Evolutionary conservation across 2,113 vertebrate species (phyloP).

Genomic region (Astur gentilis): DNA sequence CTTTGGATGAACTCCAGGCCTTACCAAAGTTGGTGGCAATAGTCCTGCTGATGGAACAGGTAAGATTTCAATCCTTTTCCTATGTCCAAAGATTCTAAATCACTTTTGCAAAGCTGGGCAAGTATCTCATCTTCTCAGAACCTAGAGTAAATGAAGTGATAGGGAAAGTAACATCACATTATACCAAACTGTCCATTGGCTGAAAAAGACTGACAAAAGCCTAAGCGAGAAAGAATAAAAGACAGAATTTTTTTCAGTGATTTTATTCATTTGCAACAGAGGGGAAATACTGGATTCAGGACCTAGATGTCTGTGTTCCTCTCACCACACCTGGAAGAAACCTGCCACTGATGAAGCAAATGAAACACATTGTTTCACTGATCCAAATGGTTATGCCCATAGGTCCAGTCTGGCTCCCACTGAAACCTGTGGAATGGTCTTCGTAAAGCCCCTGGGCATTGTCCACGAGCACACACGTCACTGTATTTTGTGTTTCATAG

Average conservation of each 20-base stretch:
- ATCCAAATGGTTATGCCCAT: not conserved
- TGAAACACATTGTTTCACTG: not conserved
- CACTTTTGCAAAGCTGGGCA: not conserved
- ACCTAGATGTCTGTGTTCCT: not conserved
- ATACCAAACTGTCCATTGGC: not conserved
- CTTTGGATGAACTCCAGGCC: not conserved
- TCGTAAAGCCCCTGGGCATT: not conserved
- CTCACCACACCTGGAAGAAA: not conserved
- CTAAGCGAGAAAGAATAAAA: not conserved
- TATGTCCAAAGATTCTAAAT: not conserved
- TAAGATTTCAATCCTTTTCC: not conserved
- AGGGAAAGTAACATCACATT: not conserved
- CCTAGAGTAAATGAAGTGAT: not conserved
- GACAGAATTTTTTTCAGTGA: not conserved
- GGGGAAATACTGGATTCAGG: not conserved
- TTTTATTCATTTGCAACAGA: not conserved
- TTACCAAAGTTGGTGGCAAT: not conserved
- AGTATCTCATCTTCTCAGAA: not conserved
- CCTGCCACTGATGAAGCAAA: not conserved
- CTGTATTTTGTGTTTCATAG: not conserved
- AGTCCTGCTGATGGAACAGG: not conserved
- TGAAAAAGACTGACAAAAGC: not conserved
- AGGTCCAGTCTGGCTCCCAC: not conserved
- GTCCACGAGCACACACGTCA: accelerated
- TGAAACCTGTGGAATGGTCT: not conserved